Conservation (phyloP, 2,888 invertebrate species). For the Penaeus monodon region DNA sequence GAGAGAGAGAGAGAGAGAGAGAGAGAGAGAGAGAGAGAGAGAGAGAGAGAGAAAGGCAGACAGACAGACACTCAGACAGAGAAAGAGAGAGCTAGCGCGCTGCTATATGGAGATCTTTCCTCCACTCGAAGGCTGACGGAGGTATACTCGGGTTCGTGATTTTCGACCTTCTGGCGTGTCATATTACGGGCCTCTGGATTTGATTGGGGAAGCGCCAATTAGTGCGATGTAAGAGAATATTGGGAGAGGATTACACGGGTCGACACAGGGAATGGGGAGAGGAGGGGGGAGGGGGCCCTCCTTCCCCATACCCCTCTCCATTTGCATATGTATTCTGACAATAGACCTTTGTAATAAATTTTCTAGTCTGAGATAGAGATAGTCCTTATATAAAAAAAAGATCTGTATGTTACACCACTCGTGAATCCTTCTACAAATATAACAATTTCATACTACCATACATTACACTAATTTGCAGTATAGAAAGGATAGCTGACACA, state of each 20-base stretch:
- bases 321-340: too few relatives aligned
- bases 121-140: neutral
- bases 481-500: too few relatives aligned
- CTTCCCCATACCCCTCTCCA: too few relatives aligned
- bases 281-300: neutral
- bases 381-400: too few relatives aligned
- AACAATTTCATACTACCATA: too few relatives aligned
- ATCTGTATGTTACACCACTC: too few relatives aligned
- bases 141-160: neutral
- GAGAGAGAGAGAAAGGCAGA: neutral
- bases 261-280: neutral
- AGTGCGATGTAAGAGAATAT: conserved; percentile 17
- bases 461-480: too few relatives aligned
- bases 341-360: too few relatives aligned
- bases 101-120: neutral
- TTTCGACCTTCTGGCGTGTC: neutral
- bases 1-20: neutral
- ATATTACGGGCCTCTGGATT: neutral
- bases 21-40: neutral
- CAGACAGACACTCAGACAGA: neutral
- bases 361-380: too few relatives aligned
- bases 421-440: too few relatives aligned
- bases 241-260: neutral
- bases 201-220: conserved; percentile 21
- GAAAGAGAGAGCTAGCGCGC: neutral